These are phyloP conservation scores for Daktulosphaira vitifoliae DNA, from an alignment of 1,140 invertebrate genomes.

Conservation along the genomic window DNA sequence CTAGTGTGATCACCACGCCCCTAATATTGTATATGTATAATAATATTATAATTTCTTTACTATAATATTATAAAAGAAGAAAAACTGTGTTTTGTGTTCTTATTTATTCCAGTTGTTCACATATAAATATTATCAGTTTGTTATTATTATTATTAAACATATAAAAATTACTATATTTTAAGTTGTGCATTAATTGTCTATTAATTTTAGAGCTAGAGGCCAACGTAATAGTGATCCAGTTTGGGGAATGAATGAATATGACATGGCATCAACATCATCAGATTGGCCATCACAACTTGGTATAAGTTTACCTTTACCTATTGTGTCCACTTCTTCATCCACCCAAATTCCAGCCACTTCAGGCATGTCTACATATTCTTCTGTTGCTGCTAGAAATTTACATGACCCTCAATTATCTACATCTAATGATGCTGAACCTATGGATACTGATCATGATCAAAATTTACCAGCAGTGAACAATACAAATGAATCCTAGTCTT, in stretches of 20 bases:
- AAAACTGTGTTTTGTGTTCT: no score
- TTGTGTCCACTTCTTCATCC: conserved; percentile 19
- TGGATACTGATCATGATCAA: conserved; percentile 32
- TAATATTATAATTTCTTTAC: no score
- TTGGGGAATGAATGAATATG: conserved; percentile 24
- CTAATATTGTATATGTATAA: no score
- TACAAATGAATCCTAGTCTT: conserved; percentile 20
- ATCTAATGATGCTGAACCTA: conserved; percentile 18
- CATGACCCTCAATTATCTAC: conserved; percentile 11
- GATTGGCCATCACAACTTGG: conserved; percentile 15
- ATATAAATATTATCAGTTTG: no score
- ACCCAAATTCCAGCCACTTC: conserved; percentile 13
- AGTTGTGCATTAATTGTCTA: background rate
- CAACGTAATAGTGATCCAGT: conserved; percentile 5
- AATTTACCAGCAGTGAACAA: conserved; percentile 27
- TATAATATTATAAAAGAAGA: no score
- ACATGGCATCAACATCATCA: conserved; percentile 26
- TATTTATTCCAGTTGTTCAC: no score
- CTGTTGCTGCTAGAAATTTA: conserved; percentile 12
- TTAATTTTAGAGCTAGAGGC: conserved; percentile 13
- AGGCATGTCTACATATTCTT: conserved; percentile 24
- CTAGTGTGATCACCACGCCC: no score
- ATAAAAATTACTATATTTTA: no score
- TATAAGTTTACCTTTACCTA: conserved; percentile 16
- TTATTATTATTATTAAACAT: no score